Conservation (phyloP, 1,140 invertebrate species). For the Maniola jurtina region DNA sequence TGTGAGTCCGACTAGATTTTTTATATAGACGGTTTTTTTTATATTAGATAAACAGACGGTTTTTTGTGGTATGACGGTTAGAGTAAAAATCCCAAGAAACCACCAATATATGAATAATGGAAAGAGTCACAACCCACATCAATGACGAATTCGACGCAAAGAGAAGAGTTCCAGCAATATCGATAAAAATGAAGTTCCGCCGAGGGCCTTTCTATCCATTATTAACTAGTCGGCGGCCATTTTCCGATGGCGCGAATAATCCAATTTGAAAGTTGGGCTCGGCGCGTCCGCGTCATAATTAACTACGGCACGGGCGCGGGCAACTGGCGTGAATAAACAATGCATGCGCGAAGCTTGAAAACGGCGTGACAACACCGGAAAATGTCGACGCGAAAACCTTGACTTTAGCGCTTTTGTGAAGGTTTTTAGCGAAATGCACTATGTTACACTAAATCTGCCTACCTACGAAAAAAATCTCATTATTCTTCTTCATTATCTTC, state of each 20-base stretch:
- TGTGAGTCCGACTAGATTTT: too few species aligned
- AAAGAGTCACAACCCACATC: too few species aligned
- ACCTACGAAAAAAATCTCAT: too few species aligned
- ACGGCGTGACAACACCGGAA: not conserved
- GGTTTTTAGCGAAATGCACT: too few species aligned
- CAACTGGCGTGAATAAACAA: conserved; percentile 52
- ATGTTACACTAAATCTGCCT: too few species aligned
- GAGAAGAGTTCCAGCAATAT: not conserved
- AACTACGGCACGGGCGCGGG: conserved; percentile 45
- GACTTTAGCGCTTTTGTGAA: not conserved
- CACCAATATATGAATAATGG: too few species aligned
- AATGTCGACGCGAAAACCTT: not conserved
- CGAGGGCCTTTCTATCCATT: conserved; percentile 22
- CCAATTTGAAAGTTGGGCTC: conserved; percentile 58
- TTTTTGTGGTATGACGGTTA: too few species aligned
- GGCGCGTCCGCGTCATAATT: conserved; percentile 52
- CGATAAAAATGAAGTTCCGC: not conserved
- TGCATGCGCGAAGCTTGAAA: not conserved
- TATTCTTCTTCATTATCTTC: too few species aligned
- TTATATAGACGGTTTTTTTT: too few species aligned
- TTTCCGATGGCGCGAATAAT: conserved; percentile 50
- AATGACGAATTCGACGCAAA: too few species aligned
- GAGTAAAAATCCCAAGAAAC: too few species aligned
- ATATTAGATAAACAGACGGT: too few species aligned
- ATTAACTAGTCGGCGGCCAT: conserved; percentile 38